Evolutionary conservation across 2,113 vertebrate species (phyloP).

Genomic region (Podarcis raffonei): DNA sequence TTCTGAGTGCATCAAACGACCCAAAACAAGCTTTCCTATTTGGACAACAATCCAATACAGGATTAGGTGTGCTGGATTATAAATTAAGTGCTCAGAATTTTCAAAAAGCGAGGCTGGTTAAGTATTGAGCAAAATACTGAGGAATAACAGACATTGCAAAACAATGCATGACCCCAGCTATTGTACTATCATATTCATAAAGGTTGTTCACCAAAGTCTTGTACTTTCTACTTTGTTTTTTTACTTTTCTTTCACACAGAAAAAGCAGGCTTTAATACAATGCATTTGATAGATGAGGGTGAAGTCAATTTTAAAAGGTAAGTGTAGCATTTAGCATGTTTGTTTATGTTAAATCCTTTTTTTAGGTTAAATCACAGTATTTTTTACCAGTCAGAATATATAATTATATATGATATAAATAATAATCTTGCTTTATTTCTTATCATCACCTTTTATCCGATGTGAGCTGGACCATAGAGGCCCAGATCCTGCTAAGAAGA

Average conservation of each 20-base stretch:
- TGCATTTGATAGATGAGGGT: background rate
- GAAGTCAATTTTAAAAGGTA: background rate
- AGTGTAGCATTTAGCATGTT: background rate
- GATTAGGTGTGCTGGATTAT: background rate
- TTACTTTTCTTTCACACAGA: too few species aligned
- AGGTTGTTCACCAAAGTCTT: background rate
- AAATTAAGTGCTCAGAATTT: background rate
- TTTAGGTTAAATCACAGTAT: background rate
- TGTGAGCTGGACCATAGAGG: background rate
- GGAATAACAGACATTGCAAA: background rate
- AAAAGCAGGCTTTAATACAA: background rate
- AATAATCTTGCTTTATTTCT: background rate
- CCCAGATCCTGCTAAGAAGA: slow-evolving; percentile 22
- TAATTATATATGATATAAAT: background rate
- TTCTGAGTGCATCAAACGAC: background rate
- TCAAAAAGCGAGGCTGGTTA: background rate
- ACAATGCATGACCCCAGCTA: background rate
- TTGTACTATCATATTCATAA: background rate
- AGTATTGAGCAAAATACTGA: background rate
- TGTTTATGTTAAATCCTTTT: background rate
- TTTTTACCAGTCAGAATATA: background rate
- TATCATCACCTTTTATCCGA: background rate
- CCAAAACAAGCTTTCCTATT: background rate
- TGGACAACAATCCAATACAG: background rate
- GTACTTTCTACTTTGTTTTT: background rate